Conservation (phyloP, 2,797 vertebrate genomes). For the Peromyscus attwateri region DNA sequence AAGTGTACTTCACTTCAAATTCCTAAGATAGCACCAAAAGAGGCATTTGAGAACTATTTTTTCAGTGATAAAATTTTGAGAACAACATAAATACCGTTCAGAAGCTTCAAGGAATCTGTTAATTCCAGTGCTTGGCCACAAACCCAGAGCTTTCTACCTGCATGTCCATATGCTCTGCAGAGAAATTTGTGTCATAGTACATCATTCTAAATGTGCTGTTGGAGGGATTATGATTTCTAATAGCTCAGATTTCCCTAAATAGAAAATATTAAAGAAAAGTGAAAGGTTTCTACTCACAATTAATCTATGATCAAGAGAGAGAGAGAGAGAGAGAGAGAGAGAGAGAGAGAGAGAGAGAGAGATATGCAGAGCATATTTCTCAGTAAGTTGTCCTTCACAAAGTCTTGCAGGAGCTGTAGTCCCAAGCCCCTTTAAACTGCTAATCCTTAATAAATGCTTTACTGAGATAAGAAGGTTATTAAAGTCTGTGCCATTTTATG, state of each 20-base stretch:
- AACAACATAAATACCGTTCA: neutral
- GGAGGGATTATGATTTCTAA: neutral
- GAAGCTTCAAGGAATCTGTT: neutral
- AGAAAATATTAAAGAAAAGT: neutral
- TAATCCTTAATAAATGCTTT: conserved; percentile 63
- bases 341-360: conserved; percentile 1
- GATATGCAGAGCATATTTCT: neutral
- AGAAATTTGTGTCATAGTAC: neutral
- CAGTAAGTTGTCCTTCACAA: neutral
- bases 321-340: conserved; percentile 46
- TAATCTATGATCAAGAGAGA: neutral
- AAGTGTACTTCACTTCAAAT: neutral
- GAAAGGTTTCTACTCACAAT: neutral
- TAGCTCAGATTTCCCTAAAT: neutral
- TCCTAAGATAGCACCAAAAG: neutral
- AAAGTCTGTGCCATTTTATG: conserved; percentile 53
- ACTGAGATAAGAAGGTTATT: conserved; percentile 58
- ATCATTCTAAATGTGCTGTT: neutral
- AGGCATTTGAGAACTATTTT: neutral
- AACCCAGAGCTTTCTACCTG: neutral
- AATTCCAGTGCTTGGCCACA: neutral
- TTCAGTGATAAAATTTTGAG: neutral
- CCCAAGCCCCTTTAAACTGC: conserved; percentile 1
- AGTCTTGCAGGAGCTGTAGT: neutral
- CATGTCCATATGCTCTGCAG: neutral